phyloP scores from a whole-genome alignment of 2,797 vertebrate species.

The Buphagus erythrorhynchus region DNA sequence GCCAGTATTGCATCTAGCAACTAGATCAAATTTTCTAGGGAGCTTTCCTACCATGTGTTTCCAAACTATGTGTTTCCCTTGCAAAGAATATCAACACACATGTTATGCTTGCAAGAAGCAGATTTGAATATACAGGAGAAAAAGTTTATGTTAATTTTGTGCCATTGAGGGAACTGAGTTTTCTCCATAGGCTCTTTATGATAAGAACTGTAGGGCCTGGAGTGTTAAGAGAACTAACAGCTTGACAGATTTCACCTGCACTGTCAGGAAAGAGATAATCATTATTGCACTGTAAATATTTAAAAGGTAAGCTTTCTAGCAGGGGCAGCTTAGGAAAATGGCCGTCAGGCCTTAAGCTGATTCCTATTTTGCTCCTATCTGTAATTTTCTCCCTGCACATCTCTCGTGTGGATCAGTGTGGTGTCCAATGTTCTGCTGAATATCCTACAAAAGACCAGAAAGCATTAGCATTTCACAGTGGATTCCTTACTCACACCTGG shows the following conservation, averaged over 20 bases:
- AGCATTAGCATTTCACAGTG: not conserved
- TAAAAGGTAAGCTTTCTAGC: not conserved
- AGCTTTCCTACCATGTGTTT: not conserved
- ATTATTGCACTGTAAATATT: not conserved
- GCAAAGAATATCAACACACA: not conserved
- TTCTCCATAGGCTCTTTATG: not conserved
- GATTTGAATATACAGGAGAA: not conserved
- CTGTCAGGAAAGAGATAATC: not conserved
- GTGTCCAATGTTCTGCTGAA: accelerated
- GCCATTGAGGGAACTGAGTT: not conserved
- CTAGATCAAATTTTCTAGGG: not conserved
- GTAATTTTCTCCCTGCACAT: not conserved
- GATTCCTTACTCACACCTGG: not conserved
- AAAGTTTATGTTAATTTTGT: not conserved
- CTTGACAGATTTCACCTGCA: not conserved
- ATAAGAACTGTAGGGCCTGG: not conserved
- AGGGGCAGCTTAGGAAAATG: not conserved
- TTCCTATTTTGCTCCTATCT: not conserved
- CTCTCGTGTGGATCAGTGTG: not conserved
- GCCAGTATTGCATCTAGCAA: not conserved
- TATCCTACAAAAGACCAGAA: not conserved
- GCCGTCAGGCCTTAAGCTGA: not conserved
- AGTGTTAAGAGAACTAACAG: not conserved
- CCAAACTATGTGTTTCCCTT: not conserved
- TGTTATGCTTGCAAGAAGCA: not conserved